Conservation (phyloP, 64 coral and sea anemone species). For the Hydrozoanthus tunicans region DNA sequence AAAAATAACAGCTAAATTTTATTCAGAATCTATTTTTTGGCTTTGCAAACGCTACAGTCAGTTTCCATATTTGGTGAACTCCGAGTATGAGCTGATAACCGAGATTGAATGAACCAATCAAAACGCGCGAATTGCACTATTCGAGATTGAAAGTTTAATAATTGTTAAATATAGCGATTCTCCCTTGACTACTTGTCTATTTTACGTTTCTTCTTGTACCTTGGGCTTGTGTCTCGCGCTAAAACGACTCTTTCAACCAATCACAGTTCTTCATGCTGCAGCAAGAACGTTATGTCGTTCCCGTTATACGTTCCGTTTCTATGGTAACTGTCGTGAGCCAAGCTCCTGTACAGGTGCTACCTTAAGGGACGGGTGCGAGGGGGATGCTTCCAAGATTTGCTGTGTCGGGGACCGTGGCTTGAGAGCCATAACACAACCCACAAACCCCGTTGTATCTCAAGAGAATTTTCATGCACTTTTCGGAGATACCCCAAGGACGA, state of each 20-base stretch:
- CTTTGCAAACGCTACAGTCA: no score
- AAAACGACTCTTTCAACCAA: not conserved
- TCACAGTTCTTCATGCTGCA: not conserved
- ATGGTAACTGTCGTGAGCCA: conserved; percentile 22
- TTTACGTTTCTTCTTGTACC: not conserved
- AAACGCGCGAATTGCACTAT: no score
- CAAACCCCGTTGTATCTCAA: not conserved
- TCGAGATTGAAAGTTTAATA: no score
- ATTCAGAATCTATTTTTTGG: no score
- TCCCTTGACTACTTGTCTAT: not conserved
- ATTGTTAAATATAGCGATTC: not conserved
- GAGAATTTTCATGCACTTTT: not conserved
- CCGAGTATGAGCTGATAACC: no score
- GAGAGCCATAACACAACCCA: not conserved
- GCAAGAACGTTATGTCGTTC: not conserved
- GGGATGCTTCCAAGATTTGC: not conserved
- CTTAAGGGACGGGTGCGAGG: conserved; percentile 36
- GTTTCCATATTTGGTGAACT: no score
- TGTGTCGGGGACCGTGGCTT: conserved; percentile 8
- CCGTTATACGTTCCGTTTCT: not conserved
- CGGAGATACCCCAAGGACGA: conserved; percentile 6
- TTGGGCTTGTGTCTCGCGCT: not conserved
- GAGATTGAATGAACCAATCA: no score
- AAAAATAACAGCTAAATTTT: no score
- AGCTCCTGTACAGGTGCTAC: conserved; percentile 24